Evolutionary conservation across 35 echinoderm and acorn worm species (phyloP), one percentile per base, ranked within the genome.

Genomic region (Nesometra sesokonis): DNA sequence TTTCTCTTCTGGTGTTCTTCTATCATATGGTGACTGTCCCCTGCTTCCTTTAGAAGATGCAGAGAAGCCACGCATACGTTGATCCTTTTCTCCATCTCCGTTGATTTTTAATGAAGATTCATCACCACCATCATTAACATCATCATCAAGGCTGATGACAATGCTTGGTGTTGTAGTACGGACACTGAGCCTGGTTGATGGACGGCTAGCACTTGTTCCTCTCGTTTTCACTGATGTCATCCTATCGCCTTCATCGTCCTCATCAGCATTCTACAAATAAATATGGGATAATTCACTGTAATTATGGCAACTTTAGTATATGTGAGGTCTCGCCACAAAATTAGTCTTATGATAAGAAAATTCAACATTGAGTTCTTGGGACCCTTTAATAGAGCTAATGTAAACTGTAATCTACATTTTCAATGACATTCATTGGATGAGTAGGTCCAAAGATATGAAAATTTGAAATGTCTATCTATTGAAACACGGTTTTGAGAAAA

Each of bases 1-100:
- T 34, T 89, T 91, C 57, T 97, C 95, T 37, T 88, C 91, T 15
- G 95, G 95, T 36, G 91, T 97, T 29, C 90, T 78, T 29, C 93
- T 82, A 0, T 36, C 79, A 1, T 33, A 30, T 80, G 87, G n/a
- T 21, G 84, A 85, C 23, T 86, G 46, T 11, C 77, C 77, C 36
- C 35, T 78, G 21, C 76, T 86, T 35, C 79, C 57, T 23, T 15
- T 33, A 9, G 34, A 32, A 15, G 29, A 33, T 82, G 30, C 29
- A 37, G 5, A 80, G 35, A 27, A 76, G 32, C 11, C 67, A 47
- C 29, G 30, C 34, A 23, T 36, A 32, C 15, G 21, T 13, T 36
- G 85, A 83, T 31, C 76, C 40, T 3, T 76, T 85, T 29, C 43
- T 33, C n/a, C n/a, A 36, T 85, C 85, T 27, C 80, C 57, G 11